A percentile compares a stretch with the other conserved stretches of the same genome.
phyloP scores from a whole-genome alignment of 2,113 vertebrate genomes.

The Grammomys surdaster region DNA sequence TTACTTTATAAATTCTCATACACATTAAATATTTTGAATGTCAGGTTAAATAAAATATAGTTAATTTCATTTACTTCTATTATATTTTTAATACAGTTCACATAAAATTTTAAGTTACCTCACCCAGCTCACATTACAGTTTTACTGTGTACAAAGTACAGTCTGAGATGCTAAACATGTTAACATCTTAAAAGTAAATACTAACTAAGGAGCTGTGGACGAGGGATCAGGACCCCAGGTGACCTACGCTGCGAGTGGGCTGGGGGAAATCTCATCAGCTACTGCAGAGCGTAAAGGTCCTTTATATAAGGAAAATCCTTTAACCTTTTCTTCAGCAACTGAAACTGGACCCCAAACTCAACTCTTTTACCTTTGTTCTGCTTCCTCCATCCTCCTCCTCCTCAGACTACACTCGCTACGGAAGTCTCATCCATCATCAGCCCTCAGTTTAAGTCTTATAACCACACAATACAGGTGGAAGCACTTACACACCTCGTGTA shows the following conservation, averaged over 20 bases:
- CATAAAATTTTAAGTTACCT: constrained; percentile 19
- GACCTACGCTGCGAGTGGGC: background rate
- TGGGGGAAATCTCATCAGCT: constrained; percentile 5
- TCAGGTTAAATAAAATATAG: background rate
- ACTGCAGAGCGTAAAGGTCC: background rate
- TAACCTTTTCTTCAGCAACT: background rate
- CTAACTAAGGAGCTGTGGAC: background rate
- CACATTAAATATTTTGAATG: constrained; percentile 37
- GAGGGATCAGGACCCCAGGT: background rate
- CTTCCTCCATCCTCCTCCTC: background rate
- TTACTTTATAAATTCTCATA: background rate
- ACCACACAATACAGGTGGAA: background rate
- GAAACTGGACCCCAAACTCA: background rate
- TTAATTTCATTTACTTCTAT: background rate
- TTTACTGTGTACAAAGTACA: background rate
- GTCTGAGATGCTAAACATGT: background rate
- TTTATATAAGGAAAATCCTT: background rate
- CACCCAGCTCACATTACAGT: background rate
- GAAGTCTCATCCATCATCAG: background rate
- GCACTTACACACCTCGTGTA: background rate
- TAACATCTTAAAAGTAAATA: constrained; percentile 25
- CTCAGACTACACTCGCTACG: background rate
- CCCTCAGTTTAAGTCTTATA: background rate
- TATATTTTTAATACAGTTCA: constrained; percentile 3
- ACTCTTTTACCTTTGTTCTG: background rate